Conservation (phyloP, 2,797 vertebrate species). For the Alosa sapidissima region DNA sequence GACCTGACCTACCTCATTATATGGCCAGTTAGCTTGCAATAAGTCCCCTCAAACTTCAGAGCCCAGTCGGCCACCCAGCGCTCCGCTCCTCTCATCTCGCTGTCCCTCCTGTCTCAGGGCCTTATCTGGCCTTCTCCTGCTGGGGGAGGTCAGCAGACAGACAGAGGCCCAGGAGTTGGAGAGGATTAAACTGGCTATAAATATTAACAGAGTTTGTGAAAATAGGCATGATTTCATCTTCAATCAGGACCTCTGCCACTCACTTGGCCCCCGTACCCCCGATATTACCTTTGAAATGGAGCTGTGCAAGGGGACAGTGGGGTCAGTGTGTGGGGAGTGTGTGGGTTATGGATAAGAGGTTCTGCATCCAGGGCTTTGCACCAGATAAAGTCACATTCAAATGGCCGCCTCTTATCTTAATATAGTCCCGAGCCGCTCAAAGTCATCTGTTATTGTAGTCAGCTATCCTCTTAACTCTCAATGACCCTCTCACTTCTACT, state of each 20-base stretch:
- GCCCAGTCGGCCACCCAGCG: background rate
- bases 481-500: constrained; percentile 41
- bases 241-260: constrained; percentile 62
- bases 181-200: constrained; percentile 59
- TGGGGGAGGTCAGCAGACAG: background rate
- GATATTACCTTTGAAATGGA: constrained; percentile 49
- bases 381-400: constrained; percentile 58
- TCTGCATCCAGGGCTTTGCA: constrained; percentile 54
- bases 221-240: constrained; percentile 54
- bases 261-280: constrained; percentile 23
- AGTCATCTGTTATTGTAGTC: constrained; percentile 34
- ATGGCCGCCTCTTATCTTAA: constrained; percentile 47
- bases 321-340: background rate
- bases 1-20: background rate
- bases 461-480: constrained; percentile 56
- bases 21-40: constrained; percentile 2
- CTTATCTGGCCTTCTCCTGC: constrained; percentile 29
- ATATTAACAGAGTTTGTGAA: constrained; percentile 63
- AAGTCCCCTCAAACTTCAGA: constrained; percentile 12
- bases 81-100: background rate
- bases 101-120: background rate
- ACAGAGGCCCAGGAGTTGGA: constrained; percentile 40
- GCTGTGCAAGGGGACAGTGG: constrained; percentile 16
- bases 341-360: constrained; percentile 25
- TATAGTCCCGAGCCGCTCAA: constrained; percentile 21